Percentiles rank a stretch among this genome's conserved stretches.
These are phyloP conservation scores for Hemiscyllium ocellatum DNA, from an alignment of 2,113 vertebrate genomes.

Conservation along the genomic window DNA sequence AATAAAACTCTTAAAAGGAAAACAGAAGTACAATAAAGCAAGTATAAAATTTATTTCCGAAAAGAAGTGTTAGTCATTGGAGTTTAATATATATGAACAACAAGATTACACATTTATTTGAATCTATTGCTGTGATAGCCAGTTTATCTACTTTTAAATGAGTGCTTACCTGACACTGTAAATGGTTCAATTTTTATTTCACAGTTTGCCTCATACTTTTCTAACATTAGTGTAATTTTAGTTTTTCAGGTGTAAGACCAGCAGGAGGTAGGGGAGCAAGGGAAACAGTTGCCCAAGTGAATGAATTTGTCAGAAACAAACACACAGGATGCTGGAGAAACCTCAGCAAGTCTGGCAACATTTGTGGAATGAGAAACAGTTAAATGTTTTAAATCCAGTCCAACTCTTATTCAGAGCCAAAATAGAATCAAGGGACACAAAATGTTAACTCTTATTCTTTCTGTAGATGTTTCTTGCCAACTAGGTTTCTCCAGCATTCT, in stretches of 20 bases:
- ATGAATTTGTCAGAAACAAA: not conserved
- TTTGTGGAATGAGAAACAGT: no score
- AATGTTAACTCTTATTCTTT: no score
- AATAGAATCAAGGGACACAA: no score
- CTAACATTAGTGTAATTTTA: not conserved
- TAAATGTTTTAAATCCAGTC: no score
- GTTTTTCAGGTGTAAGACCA: not conserved
- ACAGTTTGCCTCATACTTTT: not conserved
- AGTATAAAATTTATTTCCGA: not conserved
- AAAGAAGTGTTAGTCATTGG: not conserved
- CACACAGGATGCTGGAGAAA: no score
- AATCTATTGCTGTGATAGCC: not conserved
- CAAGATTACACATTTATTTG: not conserved
- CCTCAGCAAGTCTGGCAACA: no score
- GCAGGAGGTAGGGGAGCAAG: not conserved
- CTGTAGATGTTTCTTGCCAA: no score
- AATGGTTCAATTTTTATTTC: not conserved
- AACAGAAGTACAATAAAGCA: not conserved
- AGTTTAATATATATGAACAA: not conserved
- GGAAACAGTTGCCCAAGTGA: not conserved
- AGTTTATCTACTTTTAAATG: not conserved
- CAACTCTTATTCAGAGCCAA: no score
- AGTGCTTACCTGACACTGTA: not conserved
- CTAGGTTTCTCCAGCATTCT: no score
- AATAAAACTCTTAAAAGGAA: not conserved